Base-by-base conservation (phyloP, 2,888 invertebrate genomes). In the Scaptomyza flava region DNA sequence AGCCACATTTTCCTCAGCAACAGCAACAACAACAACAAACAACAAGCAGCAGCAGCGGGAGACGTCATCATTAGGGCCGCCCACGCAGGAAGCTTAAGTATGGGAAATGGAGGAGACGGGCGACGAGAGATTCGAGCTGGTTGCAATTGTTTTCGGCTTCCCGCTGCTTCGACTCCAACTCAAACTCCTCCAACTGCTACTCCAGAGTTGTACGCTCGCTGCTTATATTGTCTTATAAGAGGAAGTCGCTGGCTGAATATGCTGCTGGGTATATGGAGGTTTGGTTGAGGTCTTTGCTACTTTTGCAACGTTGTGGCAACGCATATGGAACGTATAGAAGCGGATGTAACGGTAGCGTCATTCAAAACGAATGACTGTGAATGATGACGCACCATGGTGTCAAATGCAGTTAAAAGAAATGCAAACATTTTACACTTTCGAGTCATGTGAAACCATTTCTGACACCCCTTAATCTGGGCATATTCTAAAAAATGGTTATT, bases 11-110 rank as follows among this genome's bases (percentile, higher is more conserved):
- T 70, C 77, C 82, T 62, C 46, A 62, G 17, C 17, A n/a, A 2
- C 57, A 27, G 5, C 48, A 58, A 33, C 60, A 59, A 17, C 58
- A 62, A 45, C 43, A 46, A 62, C 8, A 27, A 30, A 36, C 52
- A 72, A 77, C 61, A 75, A 78, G 69, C 66, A 67, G 46, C 74
- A 58, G 23, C 57, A 54, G 60, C 63, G 50, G 68, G 56, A 64
- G 68, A 78, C 77, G 79, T 80, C 82, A 82, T 85, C 86, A 82
- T 83, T 83, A 83, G 77, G 77, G 77, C 80, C 85, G 81, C 82
- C 81, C 75, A 79, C 81, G 76, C 67, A 63, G 66, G 64, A 74
- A 66, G 41, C 69, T 38, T 5, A 36, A 38, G 36, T 9, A n/a
- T 7, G 30, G 34, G 31, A 47, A 23, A 14, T 12, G 14, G 36